Percentiles rank a stretch among this genome's conserved stretches.
phyloP scores from a whole-genome alignment of 2,888 invertebrate genomes.

The Escarpia spicata region DNA sequence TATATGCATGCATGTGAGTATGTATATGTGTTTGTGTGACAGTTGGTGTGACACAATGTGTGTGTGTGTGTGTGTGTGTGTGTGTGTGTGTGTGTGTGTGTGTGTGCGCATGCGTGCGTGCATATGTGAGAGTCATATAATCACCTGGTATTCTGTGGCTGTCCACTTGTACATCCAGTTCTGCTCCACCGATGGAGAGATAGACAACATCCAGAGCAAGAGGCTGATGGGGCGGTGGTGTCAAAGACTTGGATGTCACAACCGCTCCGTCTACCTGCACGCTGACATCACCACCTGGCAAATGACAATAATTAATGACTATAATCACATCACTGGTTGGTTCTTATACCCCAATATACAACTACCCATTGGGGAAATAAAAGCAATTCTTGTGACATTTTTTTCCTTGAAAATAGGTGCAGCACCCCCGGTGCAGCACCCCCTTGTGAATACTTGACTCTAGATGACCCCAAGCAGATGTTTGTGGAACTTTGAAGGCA shows the following conservation, averaged over 20 bases:
- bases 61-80: no score
- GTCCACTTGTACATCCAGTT: not conserved
- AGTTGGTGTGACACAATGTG: no score
- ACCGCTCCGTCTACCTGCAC: constrained; percentile 31
- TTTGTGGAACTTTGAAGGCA: no score
- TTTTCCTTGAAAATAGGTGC: no score
- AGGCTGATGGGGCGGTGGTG: constrained; percentile 80
- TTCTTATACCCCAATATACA: not conserved
- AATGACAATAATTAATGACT: constrained; percentile 22
- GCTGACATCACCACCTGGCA: constrained; percentile 27
- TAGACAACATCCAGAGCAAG: constrained; percentile 88
- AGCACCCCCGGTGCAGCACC: no score
- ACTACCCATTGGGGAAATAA: not conserved
- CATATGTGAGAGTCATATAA: not conserved
- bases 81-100: no score
- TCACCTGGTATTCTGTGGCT: not conserved
- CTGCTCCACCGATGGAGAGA: constrained; percentile 76
- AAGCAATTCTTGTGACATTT: no score
- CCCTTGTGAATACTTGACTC: no score
- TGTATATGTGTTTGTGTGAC: no score
- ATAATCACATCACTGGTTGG: not conserved
- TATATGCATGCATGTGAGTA: no score
- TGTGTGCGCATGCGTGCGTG: no score
- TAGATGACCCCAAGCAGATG: no score
- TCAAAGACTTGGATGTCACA: constrained; percentile 33